Percentiles rank a stretch among this genome's conserved stretches.
Conservation (phyloP, 2,888 invertebrate species). For the Drosophila setosimentum region DNA sequence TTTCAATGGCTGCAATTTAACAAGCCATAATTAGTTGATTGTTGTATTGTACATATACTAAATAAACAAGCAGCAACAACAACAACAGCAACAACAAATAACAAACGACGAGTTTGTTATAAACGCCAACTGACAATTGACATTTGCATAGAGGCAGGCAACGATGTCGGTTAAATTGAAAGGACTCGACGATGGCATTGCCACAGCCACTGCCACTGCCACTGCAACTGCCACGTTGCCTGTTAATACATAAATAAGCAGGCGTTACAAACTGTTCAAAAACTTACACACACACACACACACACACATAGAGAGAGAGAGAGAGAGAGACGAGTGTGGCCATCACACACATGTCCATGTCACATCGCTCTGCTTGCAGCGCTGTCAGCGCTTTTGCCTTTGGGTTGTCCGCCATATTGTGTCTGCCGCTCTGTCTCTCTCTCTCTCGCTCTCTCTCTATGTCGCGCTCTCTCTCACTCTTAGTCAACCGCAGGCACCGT, state of each 20-base stretch:
- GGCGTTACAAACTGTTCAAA: slow-evolving; percentile 73
- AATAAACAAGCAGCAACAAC: slow-evolving; percentile 65
- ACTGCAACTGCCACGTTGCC: slow-evolving; percentile 16
- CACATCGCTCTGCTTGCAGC: slow-evolving; percentile 41
- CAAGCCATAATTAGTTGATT: slow-evolving; percentile 82
- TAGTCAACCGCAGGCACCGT: slow-evolving; percentile 46
- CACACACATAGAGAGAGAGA: slow-evolving; percentile 13
- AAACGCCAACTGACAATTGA: slow-evolving; percentile 76
- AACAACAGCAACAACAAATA: slow-evolving; percentile 29
- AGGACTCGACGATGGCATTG: slow-evolving; percentile 52
- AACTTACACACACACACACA: slow-evolving; percentile 35
- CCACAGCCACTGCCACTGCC: neutral
- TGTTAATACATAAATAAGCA: slow-evolving; percentile 72
- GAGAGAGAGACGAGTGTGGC: slow-evolving; percentile 30
- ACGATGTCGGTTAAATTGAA: slow-evolving; percentile 71
- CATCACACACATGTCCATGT: slow-evolving; percentile 72
- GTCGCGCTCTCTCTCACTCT: slow-evolving; percentile 15
- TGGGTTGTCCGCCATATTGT: slow-evolving; percentile 72
- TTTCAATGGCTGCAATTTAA: slow-evolving; percentile 81
- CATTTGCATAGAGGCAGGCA: slow-evolving; percentile 72
- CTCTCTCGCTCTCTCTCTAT: slow-evolving; percentile 31
- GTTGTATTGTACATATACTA: slow-evolving; percentile 64
- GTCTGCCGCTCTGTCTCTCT: slow-evolving; percentile 35
- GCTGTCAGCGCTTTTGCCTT: slow-evolving; percentile 48
- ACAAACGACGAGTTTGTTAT: slow-evolving; percentile 62